Conservation (phyloP, 2,797 vertebrate species). For the Scolopax rusticola region DNA sequence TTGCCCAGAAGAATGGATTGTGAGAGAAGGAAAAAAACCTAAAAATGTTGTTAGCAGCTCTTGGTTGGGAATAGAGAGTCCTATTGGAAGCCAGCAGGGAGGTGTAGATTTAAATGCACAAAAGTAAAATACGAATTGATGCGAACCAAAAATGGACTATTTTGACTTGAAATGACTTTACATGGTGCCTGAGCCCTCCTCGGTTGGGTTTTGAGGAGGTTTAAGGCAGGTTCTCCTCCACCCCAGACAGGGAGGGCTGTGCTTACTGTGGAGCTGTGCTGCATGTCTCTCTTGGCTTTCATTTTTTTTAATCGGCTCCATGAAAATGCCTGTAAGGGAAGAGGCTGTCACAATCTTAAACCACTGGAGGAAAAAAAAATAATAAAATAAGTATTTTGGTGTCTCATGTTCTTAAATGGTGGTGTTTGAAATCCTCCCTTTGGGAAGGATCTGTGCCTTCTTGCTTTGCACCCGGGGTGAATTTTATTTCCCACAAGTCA, state of each 20-base stretch:
- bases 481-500: fast-evolving
- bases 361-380: not conserved
- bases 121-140: not conserved
- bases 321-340: not conserved
- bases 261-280: not conserved
- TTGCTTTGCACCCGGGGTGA: not conserved
- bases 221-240: fast-evolving
- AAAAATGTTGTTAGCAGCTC: not conserved
- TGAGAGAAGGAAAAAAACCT: not conserved
- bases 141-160: not conserved
- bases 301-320: not conserved
- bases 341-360: not conserved
- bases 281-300: not conserved
- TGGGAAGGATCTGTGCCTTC: not conserved
- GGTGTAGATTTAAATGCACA: not conserved
- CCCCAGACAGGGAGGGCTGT: not conserved
- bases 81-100: not conserved
- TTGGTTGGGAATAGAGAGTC: not conserved
- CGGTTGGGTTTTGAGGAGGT: not conserved
- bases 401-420: fast-evolving
- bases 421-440: fast-evolving
- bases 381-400: not conserved
- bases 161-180: not conserved
- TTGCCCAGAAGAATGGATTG: not conserved
- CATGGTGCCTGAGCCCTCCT: not conserved